These are phyloP conservation scores for Helarctos malayanus DNA, from an alignment of 2,797 vertebrate species.

Conservation along the genomic window DNA sequence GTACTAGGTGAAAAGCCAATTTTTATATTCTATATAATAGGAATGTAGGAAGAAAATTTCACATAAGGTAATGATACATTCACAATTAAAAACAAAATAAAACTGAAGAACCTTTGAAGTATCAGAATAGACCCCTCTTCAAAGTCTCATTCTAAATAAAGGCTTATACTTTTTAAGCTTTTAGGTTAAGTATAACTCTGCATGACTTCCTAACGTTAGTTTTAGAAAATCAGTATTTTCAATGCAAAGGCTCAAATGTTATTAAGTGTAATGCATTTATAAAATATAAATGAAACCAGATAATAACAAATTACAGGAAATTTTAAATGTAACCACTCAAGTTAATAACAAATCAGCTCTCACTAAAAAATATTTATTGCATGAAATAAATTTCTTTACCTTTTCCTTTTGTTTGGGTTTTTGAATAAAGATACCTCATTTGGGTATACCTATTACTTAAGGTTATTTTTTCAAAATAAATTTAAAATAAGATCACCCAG, in stretches of 20 bases:
- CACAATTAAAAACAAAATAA: conserved; percentile 17
- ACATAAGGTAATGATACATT: conserved; percentile 38
- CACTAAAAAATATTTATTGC: conserved; percentile 10
- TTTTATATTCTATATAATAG: background rate
- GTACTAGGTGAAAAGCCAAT: background rate
- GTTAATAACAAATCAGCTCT: conserved; percentile 31
- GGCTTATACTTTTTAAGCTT: background rate
- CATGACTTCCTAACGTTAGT: conserved; percentile 27
- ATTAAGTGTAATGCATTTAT: conserved; percentile 26
- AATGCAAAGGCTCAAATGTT: background rate
- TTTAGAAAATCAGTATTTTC: conserved; percentile 40
- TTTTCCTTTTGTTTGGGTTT: conserved; percentile 32
- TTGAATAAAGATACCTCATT: background rate
- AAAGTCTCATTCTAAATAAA: conserved; percentile 27
- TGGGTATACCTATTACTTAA: background rate
- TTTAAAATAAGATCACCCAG: conserved; percentile 43
- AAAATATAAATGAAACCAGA: conserved; percentile 22
- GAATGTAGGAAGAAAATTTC: conserved; percentile 31
- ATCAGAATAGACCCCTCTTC: background rate
- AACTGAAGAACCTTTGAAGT: conserved; percentile 3
- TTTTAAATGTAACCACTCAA: conserved; percentile 48
- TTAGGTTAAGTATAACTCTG: background rate
- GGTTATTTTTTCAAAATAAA: conserved; percentile 17
- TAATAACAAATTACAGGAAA: background rate
- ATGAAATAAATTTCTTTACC: conserved; percentile 9